phyloP scores from a whole-genome alignment of 2,797 vertebrate genomes.

The Cottoperca gobio region DNA sequence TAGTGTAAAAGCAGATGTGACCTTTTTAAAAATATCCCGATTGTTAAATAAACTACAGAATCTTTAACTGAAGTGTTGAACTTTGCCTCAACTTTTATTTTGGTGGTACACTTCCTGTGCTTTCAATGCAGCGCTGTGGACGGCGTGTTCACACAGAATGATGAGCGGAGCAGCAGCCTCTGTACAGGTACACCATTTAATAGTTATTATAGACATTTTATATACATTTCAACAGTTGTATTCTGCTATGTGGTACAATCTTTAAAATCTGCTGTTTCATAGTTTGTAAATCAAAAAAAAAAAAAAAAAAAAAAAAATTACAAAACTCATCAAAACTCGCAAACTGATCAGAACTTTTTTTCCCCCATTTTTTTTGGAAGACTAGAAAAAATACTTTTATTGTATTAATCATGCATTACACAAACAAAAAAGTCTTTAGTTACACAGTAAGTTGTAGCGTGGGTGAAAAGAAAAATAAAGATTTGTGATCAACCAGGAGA shows the following conservation, averaged over 20 bases:
- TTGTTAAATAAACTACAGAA: no score
- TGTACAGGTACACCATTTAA: constrained; percentile 99
- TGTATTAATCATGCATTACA: constrained; percentile 98
- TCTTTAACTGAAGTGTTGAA: no score
- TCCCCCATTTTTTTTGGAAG: constrained; percentile 90
- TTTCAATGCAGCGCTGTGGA: background rate
- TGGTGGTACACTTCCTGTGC: background rate
- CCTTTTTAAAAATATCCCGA: no score
- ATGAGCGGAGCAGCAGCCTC: constrained; percentile 57
- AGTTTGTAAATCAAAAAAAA: constrained; percentile 92
- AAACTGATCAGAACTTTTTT: constrained; percentile 93
- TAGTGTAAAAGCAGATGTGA: no score
- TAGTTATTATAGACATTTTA: constrained; percentile 99
- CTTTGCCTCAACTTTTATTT: constrained; percentile 1
- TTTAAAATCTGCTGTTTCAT: constrained; percentile 97
- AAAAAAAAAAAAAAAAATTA: constrained; percentile 89
- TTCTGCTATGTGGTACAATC: constrained; percentile 97
- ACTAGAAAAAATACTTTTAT: constrained; percentile 99
- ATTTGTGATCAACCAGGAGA: constrained; percentile 83
- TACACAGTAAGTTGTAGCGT: constrained; percentile 89
- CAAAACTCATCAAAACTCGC: constrained; percentile 97
- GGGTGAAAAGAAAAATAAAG: constrained; percentile 40
- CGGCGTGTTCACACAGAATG: background rate
- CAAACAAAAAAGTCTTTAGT: constrained; percentile 91
- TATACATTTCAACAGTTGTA: constrained; percentile 97